These are phyloP conservation scores for Leptopilina syphax DNA, from an alignment of 2,888 invertebrate species.

Conservation along the genomic window DNA sequence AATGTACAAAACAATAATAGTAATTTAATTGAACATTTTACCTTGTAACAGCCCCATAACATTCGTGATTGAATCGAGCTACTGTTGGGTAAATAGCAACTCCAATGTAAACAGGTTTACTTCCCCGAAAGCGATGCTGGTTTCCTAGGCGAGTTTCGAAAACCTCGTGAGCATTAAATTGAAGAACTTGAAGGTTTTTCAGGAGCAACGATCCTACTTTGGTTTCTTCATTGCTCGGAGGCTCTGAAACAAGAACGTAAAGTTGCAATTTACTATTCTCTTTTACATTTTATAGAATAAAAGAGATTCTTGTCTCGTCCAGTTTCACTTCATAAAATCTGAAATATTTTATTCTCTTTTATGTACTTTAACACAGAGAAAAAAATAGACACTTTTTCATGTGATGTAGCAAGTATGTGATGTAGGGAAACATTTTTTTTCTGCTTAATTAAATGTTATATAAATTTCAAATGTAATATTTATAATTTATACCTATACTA, in stretches of 20 bases:
- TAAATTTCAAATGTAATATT: no score
- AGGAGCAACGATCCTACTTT: constrained; percentile 83
- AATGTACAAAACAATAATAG: not conserved
- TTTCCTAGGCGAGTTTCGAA: constrained; percentile 82
- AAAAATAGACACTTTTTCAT: not conserved
- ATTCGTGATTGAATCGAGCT: constrained; percentile 90
- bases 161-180: constrained; percentile 92
- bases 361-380: constrained; percentile 4
- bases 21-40: constrained; percentile 65
- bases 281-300: not conserved
- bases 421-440: no score
- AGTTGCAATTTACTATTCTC: constrained; percentile 31
- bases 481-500: no score
- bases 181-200: constrained; percentile 85
- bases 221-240: constrained; percentile 79
- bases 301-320: constrained; percentile 8
- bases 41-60: constrained; percentile 88
- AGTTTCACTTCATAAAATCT: constrained; percentile 17
- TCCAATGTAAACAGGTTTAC: constrained; percentile 81
- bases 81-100: constrained; percentile 87
- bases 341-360: constrained; percentile 3
- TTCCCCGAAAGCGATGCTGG: constrained; percentile 78
- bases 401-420: not conserved
- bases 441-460: no score
- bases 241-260: constrained; percentile 64